Base-by-base conservation (phyloP, 35 echinoderm and acorn worm species). In the Ptychodera flava region DNA sequence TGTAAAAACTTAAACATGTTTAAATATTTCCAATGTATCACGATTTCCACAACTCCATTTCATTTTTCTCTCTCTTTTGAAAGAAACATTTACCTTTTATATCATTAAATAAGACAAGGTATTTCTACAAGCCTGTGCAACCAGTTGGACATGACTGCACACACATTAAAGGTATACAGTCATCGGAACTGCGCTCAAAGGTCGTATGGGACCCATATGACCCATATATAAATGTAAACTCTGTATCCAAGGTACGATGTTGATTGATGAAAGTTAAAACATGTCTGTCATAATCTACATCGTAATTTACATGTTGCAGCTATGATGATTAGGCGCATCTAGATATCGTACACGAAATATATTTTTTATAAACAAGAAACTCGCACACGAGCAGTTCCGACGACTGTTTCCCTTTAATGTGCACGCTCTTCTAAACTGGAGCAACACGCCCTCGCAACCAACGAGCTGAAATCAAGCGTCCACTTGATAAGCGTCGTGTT, bases 401-500 rank as follows among this genome's bases (percentile, higher is more conserved):
- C n/a, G 32, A 32, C 16, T 16, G 15, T 31, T 33, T 16, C 16
- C 15, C 32, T 31, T n/a, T 16, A 16, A 15, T 27, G 15, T 16
- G 15, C 15, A 16, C 32, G 15, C 16, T 27, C 32, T 15, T 31
- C 16, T 31, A 27, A 31, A 15, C 32, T 15, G 15, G 15, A 82
- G 32, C 16, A 16, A 15, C 32, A 31, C 30, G 0, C 28, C 27
- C 30, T 83, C 28, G 34, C 28, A 0, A 83, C 27, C n/a, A 0
- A 34, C 28, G 45, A 37, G 76, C 30, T 0, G 16, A n/a, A 79
- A 78, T 35, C 33, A 0, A 1, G 15, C 28, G 80, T 83, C 14
- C 30, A 33, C 88, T 84, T 37, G 85, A 81, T 82, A 10, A 90
- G 80, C n/a, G n/a, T n/a, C n/a, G n/a, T n/a, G n/a, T n/a, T n/a